A percentile compares a stretch with the other conserved stretches of the same genome.
phyloP scores from a whole-genome alignment of 2,888 invertebrate species.

The Cryptophagus acutangulus region DNA sequence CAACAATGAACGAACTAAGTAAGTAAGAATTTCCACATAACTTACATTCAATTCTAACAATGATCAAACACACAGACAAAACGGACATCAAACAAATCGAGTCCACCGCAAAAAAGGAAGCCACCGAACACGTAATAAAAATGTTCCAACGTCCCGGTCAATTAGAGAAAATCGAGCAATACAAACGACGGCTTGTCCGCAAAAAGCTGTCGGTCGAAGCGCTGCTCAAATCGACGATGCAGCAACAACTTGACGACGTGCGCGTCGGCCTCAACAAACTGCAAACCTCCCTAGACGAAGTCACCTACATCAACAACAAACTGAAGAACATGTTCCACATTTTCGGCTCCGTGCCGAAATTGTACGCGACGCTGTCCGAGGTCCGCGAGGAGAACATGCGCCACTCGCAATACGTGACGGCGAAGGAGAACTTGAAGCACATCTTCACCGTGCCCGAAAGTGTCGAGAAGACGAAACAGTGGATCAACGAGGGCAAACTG shows the following conservation, averaged over 20 bases:
- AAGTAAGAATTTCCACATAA: no score
- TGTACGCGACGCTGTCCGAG: conserved; percentile 75
- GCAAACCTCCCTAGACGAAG: conserved; percentile 78
- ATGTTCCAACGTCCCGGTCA: conserved; percentile 94
- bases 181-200: conserved; percentile 66
- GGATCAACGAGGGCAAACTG: conserved; percentile 92
- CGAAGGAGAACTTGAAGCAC: conserved; percentile 96
- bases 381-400: conserved; percentile 89
- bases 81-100: conserved; percentile 65
- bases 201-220: conserved; percentile 90
- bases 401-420: conserved; percentile 96
- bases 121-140: conserved; percentile 81
- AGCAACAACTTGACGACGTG: conserved; percentile 96
- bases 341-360: conserved; percentile 70
- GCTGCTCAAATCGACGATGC: conserved; percentile 96
- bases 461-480: conserved; percentile 87
- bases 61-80: no score
- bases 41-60: no score
- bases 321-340: conserved; percentile 72
- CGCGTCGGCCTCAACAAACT: conserved; percentile 88
- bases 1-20: no score
- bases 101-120: conserved; percentile 70
- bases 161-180: conserved; percentile 83
- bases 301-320: conserved; percentile 63
- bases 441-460: conserved; percentile 97